A percentile compares a stretch with the other conserved stretches of the same genome.
phyloP scores from a whole-genome alignment of 1,140 invertebrate species.

The Tetramorium simillimum region DNA sequence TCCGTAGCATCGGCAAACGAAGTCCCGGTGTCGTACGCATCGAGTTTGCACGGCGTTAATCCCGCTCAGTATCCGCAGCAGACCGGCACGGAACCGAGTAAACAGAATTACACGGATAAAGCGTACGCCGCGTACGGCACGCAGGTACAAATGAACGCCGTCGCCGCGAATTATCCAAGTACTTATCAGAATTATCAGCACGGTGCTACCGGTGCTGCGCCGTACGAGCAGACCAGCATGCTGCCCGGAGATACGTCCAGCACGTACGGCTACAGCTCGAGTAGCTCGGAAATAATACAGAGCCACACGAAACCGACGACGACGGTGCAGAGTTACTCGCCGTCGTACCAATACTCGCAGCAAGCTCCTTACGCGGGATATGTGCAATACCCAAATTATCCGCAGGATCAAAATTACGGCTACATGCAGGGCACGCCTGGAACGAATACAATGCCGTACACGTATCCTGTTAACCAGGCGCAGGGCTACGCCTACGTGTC shows the following conservation, averaged over 20 bases:
- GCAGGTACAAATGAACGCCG: slow-evolving; percentile 57
- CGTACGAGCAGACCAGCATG: slow-evolving; percentile 55
- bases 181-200: slow-evolving; percentile 70
- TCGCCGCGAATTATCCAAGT: slow-evolving; percentile 66
- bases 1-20: slow-evolving; percentile 54
- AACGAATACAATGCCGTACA: slow-evolving; percentile 82
- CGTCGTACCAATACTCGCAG: slow-evolving; percentile 77
- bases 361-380: slow-evolving; percentile 72
- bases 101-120: slow-evolving; percentile 65
- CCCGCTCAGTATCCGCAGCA: slow-evolving; percentile 56
- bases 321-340: slow-evolving; percentile 71
- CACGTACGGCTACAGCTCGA: slow-evolving; percentile 60
- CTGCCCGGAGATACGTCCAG: slow-evolving; percentile 36
- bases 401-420: slow-evolving; percentile 63
- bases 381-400: slow-evolving; percentile 71
- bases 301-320: slow-evolving; percentile 79
- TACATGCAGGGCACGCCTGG: slow-evolving; percentile 67
- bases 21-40: slow-evolving; percentile 29
- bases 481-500: slow-evolving; percentile 82
- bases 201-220: not conserved
- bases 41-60: slow-evolving; percentile 44
- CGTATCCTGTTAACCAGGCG: slow-evolving; percentile 72
- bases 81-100: slow-evolving; percentile 46
- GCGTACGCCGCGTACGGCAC: slow-evolving; percentile 49
- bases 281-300: slow-evolving; percentile 79